Conservation (phyloP, 2,113 vertebrate genomes). For the Microtus pennsylvanicus region DNA sequence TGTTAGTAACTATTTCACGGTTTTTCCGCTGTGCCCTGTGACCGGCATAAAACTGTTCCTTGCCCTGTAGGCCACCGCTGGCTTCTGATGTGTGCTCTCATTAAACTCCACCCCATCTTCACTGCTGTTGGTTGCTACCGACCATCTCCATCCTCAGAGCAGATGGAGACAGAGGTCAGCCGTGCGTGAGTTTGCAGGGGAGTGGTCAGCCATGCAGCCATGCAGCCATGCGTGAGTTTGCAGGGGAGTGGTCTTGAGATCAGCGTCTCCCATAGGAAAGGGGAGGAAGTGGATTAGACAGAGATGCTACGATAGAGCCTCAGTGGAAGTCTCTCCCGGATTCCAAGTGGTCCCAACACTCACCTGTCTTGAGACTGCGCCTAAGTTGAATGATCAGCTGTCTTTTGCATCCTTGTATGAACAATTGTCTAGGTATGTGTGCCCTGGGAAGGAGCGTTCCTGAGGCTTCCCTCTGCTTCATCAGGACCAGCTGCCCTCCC, state of each 20-base stretch:
- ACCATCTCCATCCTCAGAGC: neutral
- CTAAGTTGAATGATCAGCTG: neutral
- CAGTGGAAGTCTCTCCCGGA: neutral
- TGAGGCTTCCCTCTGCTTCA: neutral
- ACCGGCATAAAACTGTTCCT: neutral
- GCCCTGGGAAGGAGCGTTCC: neutral
- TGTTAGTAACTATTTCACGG: neutral
- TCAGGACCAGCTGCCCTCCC: neutral
- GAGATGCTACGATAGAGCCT: neutral
- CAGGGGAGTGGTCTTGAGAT: neutral
- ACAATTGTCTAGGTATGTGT: neutral
- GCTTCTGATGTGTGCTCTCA: neutral
- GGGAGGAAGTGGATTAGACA: neutral
- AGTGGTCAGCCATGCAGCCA: neutral
- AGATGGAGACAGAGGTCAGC: neutral
- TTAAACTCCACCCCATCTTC: neutral
- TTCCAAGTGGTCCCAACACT: neutral
- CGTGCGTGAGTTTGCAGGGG: neutral
- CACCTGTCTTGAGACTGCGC: neutral
- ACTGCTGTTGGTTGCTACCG: neutral
- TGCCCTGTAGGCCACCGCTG: neutral
- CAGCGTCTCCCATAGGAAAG: neutral
- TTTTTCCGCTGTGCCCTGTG: neutral
- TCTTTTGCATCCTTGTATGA: neutral
- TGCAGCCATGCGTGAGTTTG: neutral